phyloP scores from a whole-genome alignment of 2,797 vertebrate genomes.

The Eulemur mongoz region DNA sequence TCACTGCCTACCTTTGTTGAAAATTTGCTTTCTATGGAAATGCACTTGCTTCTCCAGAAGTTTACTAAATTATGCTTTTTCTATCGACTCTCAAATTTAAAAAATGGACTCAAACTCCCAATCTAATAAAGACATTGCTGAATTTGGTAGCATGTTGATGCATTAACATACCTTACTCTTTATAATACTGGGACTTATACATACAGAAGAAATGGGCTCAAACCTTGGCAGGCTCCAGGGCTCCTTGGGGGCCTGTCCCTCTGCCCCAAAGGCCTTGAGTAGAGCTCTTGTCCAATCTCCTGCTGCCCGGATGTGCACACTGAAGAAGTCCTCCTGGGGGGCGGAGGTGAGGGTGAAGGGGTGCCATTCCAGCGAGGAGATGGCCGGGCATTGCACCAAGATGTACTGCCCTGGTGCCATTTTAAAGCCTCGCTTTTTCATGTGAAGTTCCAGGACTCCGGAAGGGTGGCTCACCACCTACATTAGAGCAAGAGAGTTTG shows the following conservation, averaged over 20 bases:
- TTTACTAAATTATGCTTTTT: not conserved
- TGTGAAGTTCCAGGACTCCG: constrained; percentile 86
- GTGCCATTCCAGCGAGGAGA: constrained; percentile 88
- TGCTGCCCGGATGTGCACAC: constrained; percentile 82
- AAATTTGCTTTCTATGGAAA: constrained; percentile 33
- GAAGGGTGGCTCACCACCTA: constrained; percentile 87
- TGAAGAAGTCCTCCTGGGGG: constrained; percentile 87
- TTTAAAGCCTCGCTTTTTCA: constrained; percentile 86
- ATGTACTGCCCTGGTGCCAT: constrained; percentile 88
- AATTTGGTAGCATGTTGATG: accelerated
- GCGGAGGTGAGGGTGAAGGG: constrained; percentile 90
- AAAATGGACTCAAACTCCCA: not conserved
- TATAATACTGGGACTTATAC: not conserved
- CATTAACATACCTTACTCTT: not conserved
- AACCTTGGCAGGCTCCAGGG: constrained; percentile 85
- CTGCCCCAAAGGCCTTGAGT: constrained; percentile 80
- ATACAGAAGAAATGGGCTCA: not conserved
- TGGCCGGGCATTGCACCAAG: constrained; percentile 85
- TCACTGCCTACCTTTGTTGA: not conserved
- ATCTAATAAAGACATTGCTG: not conserved
- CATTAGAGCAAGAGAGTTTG: not conserved
- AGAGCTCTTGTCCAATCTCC: constrained; percentile 88
- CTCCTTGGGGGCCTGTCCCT: constrained; percentile 73
- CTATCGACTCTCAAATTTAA: not conserved
- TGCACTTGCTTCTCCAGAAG: constrained; percentile 11